Evolutionary conservation across 2,797 vertebrate genomes (phyloP).

Genomic region (Lophius americanus): DNA sequence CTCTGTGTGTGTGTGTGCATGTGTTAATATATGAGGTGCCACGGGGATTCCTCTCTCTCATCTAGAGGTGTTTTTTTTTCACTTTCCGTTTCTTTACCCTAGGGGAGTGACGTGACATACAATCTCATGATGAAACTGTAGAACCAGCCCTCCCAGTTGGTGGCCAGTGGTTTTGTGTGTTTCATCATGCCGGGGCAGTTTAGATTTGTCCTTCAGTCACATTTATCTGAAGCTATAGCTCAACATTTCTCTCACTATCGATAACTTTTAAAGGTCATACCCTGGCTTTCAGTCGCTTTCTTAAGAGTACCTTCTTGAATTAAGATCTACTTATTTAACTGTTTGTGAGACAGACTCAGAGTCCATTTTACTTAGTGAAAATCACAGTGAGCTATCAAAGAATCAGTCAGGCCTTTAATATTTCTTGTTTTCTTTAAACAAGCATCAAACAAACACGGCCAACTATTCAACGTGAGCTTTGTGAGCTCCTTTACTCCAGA

Average conservation of each 20-base stretch:
- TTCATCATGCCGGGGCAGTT: slow-evolving; percentile 30
- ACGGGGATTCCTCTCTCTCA: slow-evolving; percentile 11
- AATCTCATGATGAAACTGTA: slow-evolving; percentile 56
- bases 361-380: background rate
- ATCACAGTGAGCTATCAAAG: slow-evolving; percentile 2
- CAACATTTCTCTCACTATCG: background rate
- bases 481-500: slow-evolving; percentile 47
- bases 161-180: slow-evolving; percentile 15
- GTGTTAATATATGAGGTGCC: slow-evolving; percentile 24
- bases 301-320: background rate
- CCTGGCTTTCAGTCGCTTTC: background rate
- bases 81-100: slow-evolving; percentile 40
- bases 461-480: slow-evolving; percentile 11
- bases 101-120: slow-evolving; percentile 55
- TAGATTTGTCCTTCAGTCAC: slow-evolving; percentile 8
- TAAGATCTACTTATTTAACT: background rate
- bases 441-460: slow-evolving; percentile 38
- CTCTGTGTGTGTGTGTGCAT: background rate
- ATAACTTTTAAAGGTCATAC: slow-evolving; percentile 1
- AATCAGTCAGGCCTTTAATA: slow-evolving; percentile 1
- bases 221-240: background rate
- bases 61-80: slow-evolving; percentile 25
- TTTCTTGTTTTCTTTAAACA: slow-evolving; percentile 24
- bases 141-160: slow-evolving; percentile 67
- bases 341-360: slow-evolving; percentile 1